Evolutionary conservation across 2,797 vertebrate genomes (phyloP).

Genomic region (Rallus crepitans): DNA sequence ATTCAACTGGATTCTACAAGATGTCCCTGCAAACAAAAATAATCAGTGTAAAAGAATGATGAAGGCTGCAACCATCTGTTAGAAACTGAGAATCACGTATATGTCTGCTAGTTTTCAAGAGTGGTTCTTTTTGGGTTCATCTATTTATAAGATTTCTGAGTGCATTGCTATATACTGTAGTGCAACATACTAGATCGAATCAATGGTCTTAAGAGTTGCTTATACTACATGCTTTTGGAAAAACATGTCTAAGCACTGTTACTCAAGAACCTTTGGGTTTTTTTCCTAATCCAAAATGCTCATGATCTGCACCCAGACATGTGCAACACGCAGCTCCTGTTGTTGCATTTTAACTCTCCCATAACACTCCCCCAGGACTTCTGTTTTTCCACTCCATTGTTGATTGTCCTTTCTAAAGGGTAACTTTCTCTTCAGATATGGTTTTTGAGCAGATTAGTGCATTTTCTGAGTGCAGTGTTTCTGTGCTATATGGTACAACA

Average conservation of each 20-base stretch:
- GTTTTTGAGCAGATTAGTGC: not conserved
- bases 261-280: not conserved
- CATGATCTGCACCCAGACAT: fast-evolving
- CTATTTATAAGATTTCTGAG: not conserved
- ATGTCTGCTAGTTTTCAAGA: not conserved
- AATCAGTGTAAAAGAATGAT: not conserved
- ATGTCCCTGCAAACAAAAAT: not conserved
- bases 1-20: not conserved
- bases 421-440: not conserved
- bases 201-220: not conserved
- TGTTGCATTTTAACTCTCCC: not conserved
- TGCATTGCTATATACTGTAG: not conserved
- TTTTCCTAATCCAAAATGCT: not conserved
- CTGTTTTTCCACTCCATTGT: not conserved
- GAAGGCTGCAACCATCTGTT: not conserved
- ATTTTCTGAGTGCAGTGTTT: not conserved
- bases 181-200: not conserved
- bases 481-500: not conserved
- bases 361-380: too few species aligned
- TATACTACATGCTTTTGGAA: not conserved
- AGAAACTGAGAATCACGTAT: not conserved
- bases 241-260: not conserved
- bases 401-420: not conserved
- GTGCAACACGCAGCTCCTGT: not conserved
- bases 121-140: not conserved